Conservation (phyloP, 2,888 invertebrate genomes). For the Hyles lineata region DNA sequence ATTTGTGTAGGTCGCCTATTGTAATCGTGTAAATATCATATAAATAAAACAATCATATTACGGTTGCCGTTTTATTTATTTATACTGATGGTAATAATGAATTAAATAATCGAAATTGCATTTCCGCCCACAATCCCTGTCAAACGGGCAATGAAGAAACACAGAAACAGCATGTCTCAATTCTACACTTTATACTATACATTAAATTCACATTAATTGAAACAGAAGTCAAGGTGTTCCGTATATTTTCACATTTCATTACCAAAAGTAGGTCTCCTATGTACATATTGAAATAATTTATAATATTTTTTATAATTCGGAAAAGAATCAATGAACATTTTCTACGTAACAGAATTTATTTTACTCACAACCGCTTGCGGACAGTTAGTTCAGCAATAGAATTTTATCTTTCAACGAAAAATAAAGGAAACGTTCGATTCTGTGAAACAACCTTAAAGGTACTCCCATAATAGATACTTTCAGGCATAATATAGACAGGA, state of each 20-base stretch:
- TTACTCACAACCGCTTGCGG: conserved; percentile 53
- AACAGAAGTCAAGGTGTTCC: background rate
- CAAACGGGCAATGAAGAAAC: background rate
- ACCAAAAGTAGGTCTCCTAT: conserved; percentile 4
- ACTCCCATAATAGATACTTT: background rate
- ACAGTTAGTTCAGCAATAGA: conserved; percentile 38
- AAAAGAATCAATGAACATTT: conserved; percentile 6
- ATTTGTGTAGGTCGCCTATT: background rate
- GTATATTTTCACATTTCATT: background rate
- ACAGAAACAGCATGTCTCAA: background rate
- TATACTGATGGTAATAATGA: conserved; percentile 38
- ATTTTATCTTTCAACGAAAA: conserved; percentile 32
- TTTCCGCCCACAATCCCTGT: background rate
- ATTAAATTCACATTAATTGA: conserved; percentile 3
- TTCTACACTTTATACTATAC: background rate
- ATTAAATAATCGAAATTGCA: conserved; percentile 1
- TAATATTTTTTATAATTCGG: background rate
- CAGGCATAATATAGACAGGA: background rate
- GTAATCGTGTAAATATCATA: background rate
- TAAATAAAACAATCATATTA: conserved; percentile 39
- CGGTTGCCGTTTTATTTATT: conserved; percentile 47
- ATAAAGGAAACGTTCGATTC: background rate
- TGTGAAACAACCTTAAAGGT: background rate
- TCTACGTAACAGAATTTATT: conserved; percentile 3
- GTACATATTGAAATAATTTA: conserved; percentile 12